Percentiles rank a stretch among this genome's conserved stretches.
Evolutionary conservation across 37 sponge, comb jelly and placozoan species (phyloP).

Genomic region (Halichondria panicea): DNA sequence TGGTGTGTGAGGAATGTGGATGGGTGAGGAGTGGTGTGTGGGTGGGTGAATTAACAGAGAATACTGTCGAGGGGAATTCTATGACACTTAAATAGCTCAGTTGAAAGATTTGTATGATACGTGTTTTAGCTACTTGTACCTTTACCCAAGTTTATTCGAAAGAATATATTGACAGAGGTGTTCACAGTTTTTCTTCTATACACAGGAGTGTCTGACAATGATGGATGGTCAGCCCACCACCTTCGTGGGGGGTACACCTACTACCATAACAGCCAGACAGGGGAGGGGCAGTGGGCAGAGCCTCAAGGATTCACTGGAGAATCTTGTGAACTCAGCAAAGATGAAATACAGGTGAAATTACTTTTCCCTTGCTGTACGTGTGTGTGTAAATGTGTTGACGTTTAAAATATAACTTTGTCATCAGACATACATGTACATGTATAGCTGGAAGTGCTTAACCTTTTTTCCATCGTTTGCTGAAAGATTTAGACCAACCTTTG

Average conservation of each 20-base stretch:
- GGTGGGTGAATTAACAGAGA: slow-evolving; percentile 56
- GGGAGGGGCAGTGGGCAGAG: slow-evolving; percentile 78
- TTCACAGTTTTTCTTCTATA: too few species aligned
- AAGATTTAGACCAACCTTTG: background rate
- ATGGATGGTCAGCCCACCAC: slow-evolving; percentile 57
- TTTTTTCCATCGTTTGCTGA: background rate
- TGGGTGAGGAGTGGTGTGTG: too few species aligned
- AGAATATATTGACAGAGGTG: too few species aligned
- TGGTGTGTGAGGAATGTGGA: background rate
- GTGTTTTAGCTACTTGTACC: too few species aligned
- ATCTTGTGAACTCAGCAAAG: slow-evolving; percentile 62
- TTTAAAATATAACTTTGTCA: background rate
- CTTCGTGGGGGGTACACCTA: slow-evolving; percentile 71
- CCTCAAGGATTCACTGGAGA: slow-evolving; percentile 42
- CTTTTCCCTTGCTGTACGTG: too few species aligned
- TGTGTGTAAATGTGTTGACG: background rate
- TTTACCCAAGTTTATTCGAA: too few species aligned
- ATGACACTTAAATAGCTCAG: slow-evolving; percentile 58
- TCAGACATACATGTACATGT: background rate
- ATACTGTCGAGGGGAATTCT: slow-evolving; percentile 59
- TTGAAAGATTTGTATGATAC: too few species aligned
- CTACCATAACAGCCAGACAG: slow-evolving; percentile 72
- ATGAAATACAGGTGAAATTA: slow-evolving; percentile 94
- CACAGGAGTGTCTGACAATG: slow-evolving; percentile 21
- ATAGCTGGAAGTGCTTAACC: background rate